These are phyloP conservation scores for Channa maculata DNA, from an alignment of 2,113 vertebrate species.

Conservation along the genomic window DNA sequence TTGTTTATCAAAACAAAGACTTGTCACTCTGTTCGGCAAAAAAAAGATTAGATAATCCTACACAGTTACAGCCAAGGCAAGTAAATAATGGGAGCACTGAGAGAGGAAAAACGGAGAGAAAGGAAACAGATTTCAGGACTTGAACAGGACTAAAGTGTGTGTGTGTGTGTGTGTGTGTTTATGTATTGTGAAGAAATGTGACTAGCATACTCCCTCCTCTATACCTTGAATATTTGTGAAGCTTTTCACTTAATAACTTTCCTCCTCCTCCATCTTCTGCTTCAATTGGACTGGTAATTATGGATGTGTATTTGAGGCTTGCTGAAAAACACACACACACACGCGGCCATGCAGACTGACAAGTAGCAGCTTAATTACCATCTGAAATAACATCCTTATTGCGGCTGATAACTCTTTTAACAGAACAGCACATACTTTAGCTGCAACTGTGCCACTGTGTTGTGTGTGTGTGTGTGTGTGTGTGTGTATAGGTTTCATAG, in stretches of 20 bases:
- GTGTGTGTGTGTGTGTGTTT: constrained; percentile 12
- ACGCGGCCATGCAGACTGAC: constrained; percentile 29
- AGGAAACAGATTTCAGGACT: constrained; percentile 41
- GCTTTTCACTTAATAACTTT: constrained; percentile 68
- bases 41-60: constrained; percentile 53
- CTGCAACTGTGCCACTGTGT: neutral
- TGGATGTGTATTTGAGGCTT: constrained; percentile 59
- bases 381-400: constrained; percentile 71
- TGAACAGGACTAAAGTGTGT: constrained; percentile 28
- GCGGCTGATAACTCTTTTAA: constrained; percentile 65
- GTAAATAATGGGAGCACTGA: constrained; percentile 37
- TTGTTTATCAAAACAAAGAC: constrained; percentile 69
- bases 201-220: constrained; percentile 4
- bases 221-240: constrained; percentile 49
- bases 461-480: neutral
- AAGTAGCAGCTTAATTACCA: constrained; percentile 73
- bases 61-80: constrained; percentile 38
- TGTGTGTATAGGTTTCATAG: neutral
- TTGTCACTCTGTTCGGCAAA: constrained; percentile 38
- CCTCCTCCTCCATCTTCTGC: constrained; percentile 68
- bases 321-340: constrained; percentile 44
- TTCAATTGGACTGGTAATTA: constrained; percentile 78
- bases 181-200: constrained; percentile 31
- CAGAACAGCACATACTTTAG: neutral
- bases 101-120: constrained; percentile 2